Conservation (phyloP, 2,113 vertebrate species). For the Tursiops truncatus region DNA sequence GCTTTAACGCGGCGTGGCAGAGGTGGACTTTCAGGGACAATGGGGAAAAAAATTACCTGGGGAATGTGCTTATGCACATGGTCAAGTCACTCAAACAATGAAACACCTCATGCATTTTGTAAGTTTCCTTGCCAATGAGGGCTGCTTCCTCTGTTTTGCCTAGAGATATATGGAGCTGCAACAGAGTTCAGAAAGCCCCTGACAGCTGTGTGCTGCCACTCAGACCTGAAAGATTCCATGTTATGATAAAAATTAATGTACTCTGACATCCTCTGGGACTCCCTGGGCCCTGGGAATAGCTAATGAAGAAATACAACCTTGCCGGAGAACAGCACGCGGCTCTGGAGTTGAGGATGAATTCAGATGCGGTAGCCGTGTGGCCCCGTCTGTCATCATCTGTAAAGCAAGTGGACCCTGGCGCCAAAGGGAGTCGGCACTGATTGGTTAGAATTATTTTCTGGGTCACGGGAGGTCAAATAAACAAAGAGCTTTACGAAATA, state of each 20-base stretch:
- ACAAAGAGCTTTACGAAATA: constrained; percentile 41
- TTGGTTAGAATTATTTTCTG: constrained; percentile 54
- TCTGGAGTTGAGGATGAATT: constrained; percentile 62
- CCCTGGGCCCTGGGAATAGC: constrained; percentile 85
- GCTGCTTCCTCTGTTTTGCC: constrained; percentile 78
- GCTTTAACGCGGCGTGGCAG: neutral
- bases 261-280: constrained; percentile 93
- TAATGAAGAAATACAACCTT: constrained; percentile 92
- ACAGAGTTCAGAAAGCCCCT: constrained; percentile 88
- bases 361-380: neutral
- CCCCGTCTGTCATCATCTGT: constrained; percentile 30
- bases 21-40: constrained; percentile 43
- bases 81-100: constrained; percentile 80
- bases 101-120: constrained; percentile 84
- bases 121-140: constrained; percentile 87
- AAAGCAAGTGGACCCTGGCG: constrained; percentile 29
- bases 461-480: neutral
- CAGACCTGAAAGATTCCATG: constrained; percentile 93
- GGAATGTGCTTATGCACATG: constrained; percentile 8
- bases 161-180: constrained; percentile 89
- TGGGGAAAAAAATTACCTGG: constrained; percentile 37
- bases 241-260: constrained; percentile 96
- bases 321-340: constrained; percentile 76
- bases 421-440: constrained; percentile 48
- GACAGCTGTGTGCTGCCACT: constrained; percentile 94